These are phyloP conservation scores for Acleris literana DNA, from an alignment of 2,888 invertebrate genomes.

Conservation along the genomic window DNA sequence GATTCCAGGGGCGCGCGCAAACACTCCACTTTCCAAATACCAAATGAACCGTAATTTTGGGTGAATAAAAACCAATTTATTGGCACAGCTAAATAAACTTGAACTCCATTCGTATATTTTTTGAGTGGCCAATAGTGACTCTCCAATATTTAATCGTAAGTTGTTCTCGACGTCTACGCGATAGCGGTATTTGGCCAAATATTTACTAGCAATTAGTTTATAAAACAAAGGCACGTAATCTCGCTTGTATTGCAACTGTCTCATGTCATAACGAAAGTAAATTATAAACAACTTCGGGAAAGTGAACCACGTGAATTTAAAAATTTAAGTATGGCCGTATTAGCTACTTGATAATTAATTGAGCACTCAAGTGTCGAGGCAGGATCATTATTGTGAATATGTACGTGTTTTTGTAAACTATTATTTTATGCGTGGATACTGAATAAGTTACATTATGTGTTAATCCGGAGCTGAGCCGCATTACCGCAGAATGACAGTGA, in stretches of 20 bases:
- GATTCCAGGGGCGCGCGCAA: slow-evolving; percentile 74
- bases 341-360: slow-evolving; percentile 26
- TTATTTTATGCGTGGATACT: not conserved
- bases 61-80: slow-evolving; percentile 48
- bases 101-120: not conserved
- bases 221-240: slow-evolving; percentile 53
- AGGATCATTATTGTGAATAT: slow-evolving; percentile 45
- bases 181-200: slow-evolving; percentile 33
- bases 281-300: slow-evolving; percentile 27
- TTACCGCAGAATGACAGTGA: slow-evolving; percentile 26
- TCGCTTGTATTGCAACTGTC: slow-evolving; percentile 47
- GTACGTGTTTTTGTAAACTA: slow-evolving; percentile 40
- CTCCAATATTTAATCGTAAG: slow-evolving; percentile 3
- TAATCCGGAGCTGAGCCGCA: slow-evolving; percentile 20
- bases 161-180: slow-evolving; percentile 24
- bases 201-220: slow-evolving; percentile 46
- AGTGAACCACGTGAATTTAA: slow-evolving; percentile 17
- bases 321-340: slow-evolving; percentile 7
- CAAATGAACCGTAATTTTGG: slow-evolving; percentile 58
- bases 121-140: slow-evolving; percentile 8
- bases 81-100: slow-evolving; percentile 15
- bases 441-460: slow-evolving; percentile 25
- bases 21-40: slow-evolving; percentile 50
- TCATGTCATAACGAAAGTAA: slow-evolving; percentile 57
- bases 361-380: slow-evolving; percentile 18